Evolutionary conservation across 2,113 vertebrate genomes (phyloP).

Genomic region (Scomber japonicus): DNA sequence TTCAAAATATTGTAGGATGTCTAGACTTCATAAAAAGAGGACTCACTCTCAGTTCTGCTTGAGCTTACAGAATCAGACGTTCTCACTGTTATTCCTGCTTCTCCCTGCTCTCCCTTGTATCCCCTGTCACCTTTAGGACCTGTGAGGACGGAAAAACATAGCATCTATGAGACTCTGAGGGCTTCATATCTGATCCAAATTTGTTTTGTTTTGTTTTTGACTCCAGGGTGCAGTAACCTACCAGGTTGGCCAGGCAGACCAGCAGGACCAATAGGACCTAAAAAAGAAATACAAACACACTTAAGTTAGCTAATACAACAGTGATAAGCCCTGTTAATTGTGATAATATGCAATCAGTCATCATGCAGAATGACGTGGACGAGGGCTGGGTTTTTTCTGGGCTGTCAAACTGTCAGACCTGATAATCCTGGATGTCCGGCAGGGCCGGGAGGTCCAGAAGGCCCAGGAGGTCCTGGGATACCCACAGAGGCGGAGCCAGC

Average conservation of each 20-base stretch:
- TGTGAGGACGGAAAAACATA: conserved; percentile 48
- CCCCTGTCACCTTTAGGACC: conserved; percentile 86
- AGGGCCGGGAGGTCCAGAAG: conserved; percentile 89
- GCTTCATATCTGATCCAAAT: neutral
- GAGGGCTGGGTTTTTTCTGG: neutral
- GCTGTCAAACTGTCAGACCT: conserved; percentile 82
- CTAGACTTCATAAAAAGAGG: neutral
- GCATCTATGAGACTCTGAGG: neutral
- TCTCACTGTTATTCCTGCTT: conserved; percentile 70
- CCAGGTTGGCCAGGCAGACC: conserved; percentile 93
- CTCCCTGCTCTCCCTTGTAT: conserved; percentile 86
- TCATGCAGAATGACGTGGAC: neutral
- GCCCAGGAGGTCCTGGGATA: conserved; percentile 92
- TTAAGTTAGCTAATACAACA: neutral
- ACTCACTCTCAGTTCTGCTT: conserved; percentile 70
- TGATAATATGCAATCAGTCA: neutral
- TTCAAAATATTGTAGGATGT: neutral
- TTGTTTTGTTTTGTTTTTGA: neutral
- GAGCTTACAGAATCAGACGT: conserved; percentile 72
- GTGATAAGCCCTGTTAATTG: neutral
- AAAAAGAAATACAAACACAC: neutral
- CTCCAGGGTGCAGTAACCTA: conserved; percentile 61
- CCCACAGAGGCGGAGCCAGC: conserved; percentile 86
- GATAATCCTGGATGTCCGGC: conserved; percentile 91
- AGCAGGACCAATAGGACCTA: conserved; percentile 93